phyloP scores from a whole-genome alignment of 2,797 vertebrate species.

The Urocyon cinereoargenteus region DNA sequence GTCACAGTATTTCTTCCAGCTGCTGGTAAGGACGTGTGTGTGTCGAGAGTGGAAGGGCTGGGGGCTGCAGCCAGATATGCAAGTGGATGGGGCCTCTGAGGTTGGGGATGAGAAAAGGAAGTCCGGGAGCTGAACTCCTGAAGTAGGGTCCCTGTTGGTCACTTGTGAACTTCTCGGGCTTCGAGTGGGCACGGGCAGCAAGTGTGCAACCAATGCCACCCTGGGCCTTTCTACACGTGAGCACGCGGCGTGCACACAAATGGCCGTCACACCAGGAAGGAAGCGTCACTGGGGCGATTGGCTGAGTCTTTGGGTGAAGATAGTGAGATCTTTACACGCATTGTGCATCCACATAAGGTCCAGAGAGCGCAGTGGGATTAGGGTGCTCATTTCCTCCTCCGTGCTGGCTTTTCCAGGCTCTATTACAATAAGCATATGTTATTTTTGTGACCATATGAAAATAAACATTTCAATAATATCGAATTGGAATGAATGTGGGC shows the following conservation, averaged over 20 bases:
- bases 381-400: conserved; percentile 4
- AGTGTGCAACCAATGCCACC: not conserved
- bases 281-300: not conserved
- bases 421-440: not conserved
- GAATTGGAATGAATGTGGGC: not conserved
- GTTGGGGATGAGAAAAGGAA: not conserved
- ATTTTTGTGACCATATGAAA: not conserved
- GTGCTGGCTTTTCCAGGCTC: not conserved
- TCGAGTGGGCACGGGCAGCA: not conserved
- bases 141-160: not conserved
- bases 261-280: not conserved
- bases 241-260: not conserved
- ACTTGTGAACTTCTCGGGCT: not conserved
- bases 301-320: not conserved
- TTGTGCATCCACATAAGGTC: not conserved
- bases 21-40: conserved; percentile 88
- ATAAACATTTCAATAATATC: not conserved
- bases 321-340: not conserved
- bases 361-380: not conserved
- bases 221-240: not conserved
- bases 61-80: not conserved
- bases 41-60: not conserved
- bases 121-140: not conserved
- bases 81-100: not conserved
- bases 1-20: conserved; percentile 87